Evolutionary conservation across 2,888 invertebrate genomes (phyloP).

Genomic region (Leptopterna dolabrata): DNA sequence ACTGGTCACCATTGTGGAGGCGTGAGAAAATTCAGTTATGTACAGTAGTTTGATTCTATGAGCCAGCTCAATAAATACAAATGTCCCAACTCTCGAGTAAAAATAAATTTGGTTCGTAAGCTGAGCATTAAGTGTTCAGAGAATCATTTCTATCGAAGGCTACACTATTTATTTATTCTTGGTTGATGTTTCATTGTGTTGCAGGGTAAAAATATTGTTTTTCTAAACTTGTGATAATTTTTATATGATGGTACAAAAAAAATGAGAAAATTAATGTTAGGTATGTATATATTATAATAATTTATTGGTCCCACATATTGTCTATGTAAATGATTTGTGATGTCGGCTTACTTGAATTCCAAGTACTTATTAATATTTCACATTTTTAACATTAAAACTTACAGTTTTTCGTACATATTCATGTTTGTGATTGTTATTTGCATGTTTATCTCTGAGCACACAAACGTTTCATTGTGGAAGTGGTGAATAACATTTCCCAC

Average conservation of each 20-base stretch:
- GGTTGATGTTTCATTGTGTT: not conserved
- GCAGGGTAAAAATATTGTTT: constrained; percentile 4
- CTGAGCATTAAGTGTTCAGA: not conserved
- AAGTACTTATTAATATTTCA: constrained; percentile 16
- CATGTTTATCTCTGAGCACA: constrained; percentile 1
- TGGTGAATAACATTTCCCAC: not conserved
- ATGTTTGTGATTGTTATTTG: constrained; percentile 17
- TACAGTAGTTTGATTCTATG: no score
- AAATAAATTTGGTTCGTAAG: not conserved
- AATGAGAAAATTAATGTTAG: not conserved
- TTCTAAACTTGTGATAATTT: constrained; percentile 31
- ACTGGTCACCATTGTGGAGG: no score
- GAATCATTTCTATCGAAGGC: not conserved
- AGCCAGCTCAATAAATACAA: not conserved
- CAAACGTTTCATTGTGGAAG: not conserved
- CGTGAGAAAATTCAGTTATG: no score
- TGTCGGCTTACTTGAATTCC: not conserved
- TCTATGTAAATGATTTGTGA: not conserved
- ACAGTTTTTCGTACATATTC: not conserved
- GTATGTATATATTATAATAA: not conserved
- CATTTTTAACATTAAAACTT: constrained; percentile 6
- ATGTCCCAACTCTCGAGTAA: not conserved
- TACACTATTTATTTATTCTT: not conserved
- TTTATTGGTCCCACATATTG: not conserved
- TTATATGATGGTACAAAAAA: constrained; percentile 26